Base-by-base conservation (phyloP, 2,113 vertebrate genomes). In the Actenoides lindsayi region DNA sequence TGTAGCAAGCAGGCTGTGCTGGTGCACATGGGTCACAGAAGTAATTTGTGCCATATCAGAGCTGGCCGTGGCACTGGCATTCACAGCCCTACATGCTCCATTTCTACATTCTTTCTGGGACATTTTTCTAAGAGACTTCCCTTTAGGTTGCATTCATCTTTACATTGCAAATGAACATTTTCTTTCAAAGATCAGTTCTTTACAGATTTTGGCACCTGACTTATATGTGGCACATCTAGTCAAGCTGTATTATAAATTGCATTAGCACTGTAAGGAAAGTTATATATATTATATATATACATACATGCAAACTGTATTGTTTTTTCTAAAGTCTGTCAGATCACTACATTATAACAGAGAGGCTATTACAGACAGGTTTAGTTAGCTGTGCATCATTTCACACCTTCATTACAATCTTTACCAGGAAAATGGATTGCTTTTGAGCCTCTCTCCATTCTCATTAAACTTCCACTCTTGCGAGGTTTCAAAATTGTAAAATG, bases 381-480 rank as follows among this genome's bases (percentile, higher is more conserved):
- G 79, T 23, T 86, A 96, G 95, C 93, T 92, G 90, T 64, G 62
- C 90, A 92, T 91, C 87, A 97, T 97, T 97, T 98, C 84, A 95
- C 86, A 88, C 76, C 76, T 96, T 97, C 93, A 83, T 95, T 96
- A 87, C 83, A 81, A 91, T 96, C 90, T 95, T 94, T 84, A 92
- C 94, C 15, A 5, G 69, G 88, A 94, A 98, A 97, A 97, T 91
- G 88, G 95, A 98, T 97, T 96, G 90, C 94, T 97, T 97, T 81
- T 11, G 42, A 93, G 85, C 80, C 35, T 69, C 92, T 96, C 93
- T 96, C 85, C 82, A 71, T 96, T 96, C 92, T 93, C 95, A 97
- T 97, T 95, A 97, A 96, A 95, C 64, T 92, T 97, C 93, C 96
- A 96, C 85, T 94, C 96, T 96, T 83, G 96, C 17, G 21, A 87